These are phyloP conservation scores for Chouioia cunea DNA, from an alignment of 2,888 invertebrate species.

Conservation along the genomic window DNA sequence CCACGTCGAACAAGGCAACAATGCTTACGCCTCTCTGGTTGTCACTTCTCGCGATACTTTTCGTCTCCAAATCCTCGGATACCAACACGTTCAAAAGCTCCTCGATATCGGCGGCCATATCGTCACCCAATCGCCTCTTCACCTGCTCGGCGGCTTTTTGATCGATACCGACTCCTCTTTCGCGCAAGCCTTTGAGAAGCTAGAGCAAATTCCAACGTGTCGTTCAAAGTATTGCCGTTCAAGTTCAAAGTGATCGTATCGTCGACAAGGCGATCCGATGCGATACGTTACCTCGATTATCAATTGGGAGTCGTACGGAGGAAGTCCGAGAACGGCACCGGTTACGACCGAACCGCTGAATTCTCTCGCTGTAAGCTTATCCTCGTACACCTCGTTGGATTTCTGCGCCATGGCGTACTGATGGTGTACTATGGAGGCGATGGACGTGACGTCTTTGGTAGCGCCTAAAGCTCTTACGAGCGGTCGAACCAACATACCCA, in stretches of 20 bases:
- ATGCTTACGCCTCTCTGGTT: conserved; percentile 32
- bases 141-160: conserved; percentile 30
- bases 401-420: neutral
- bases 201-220: no score
- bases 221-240: no score
- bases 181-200: conserved; percentile 31
- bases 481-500: neutral
- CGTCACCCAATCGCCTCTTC: conserved; percentile 7
- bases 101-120: conserved; percentile 5
- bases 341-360: neutral
- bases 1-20: no score
- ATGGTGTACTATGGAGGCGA: conserved; percentile 13
- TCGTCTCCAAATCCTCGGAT: conserved; percentile 17
- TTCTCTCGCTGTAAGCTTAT: neutral
- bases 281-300: conserved; percentile 28
- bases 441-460: conserved; percentile 22
- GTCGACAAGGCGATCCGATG: no score
- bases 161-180: conserved; percentile 42
- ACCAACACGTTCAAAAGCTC: conserved; percentile 31
- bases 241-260: no score
- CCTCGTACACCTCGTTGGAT: neutral
- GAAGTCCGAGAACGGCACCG: neutral
- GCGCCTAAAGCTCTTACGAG: neutral
- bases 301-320: neutral
- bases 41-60: conserved; percentile 10